A percentile compares a stretch with the other conserved stretches of the same genome.
These are phyloP conservation scores for Agrochola lota DNA, from an alignment of 2,888 invertebrate genomes.

Conservation along the genomic window DNA sequence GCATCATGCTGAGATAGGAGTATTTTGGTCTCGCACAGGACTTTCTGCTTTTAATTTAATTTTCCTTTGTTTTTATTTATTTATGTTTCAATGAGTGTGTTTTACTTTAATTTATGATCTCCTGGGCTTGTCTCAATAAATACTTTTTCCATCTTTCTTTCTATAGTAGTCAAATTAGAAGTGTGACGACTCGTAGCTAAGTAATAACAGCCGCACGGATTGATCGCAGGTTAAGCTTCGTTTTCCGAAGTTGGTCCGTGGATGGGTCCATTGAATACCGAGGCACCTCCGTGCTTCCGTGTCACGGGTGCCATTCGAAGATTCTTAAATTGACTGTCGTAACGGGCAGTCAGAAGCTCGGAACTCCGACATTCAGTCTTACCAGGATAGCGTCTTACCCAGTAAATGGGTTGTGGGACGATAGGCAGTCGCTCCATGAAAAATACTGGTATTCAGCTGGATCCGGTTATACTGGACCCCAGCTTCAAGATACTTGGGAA, in stretches of 20 bases:
- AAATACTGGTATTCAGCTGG: no score
- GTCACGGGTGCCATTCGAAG: neutral
- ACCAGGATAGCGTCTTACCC: neutral
- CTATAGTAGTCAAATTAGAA: neutral
- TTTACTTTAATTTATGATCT: no score
- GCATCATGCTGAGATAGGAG: no score
- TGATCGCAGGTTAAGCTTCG: neutral
- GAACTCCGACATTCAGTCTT: neutral
- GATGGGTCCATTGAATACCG: neutral
- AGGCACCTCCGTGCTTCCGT: no score
- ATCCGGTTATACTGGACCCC: neutral
- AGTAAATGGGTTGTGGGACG: neutral
- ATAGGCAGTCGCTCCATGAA: neutral
- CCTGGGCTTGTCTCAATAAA: no score
- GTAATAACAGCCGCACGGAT: neutral
- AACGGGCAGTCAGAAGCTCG: neutral
- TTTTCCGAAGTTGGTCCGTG: neutral
- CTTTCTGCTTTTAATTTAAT: no score
- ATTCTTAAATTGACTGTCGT: neutral
- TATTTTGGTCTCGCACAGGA: no score
- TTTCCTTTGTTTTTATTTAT: no score
- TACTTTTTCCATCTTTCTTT: no score
- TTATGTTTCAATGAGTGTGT: no score
- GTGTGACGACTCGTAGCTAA: neutral
- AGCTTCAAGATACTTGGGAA: neutral